Conservation (phyloP, 2,888 invertebrate species). For the Sycophila texana region DNA sequence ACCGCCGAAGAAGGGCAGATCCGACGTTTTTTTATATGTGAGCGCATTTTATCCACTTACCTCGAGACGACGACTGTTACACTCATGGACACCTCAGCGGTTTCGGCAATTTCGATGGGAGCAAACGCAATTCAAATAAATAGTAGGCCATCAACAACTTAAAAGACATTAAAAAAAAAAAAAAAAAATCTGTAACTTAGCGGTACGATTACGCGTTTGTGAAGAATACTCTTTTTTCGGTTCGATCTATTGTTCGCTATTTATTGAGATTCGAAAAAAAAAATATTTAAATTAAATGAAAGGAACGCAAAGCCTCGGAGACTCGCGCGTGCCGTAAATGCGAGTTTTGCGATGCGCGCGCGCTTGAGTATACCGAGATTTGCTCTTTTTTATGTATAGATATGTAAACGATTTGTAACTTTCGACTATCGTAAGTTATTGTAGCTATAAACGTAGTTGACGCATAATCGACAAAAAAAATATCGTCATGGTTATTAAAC, state of each 20-base stretch:
- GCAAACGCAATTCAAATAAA: too few species aligned
- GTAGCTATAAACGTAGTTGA: constrained; percentile 45
- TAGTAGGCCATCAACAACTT: too few species aligned
- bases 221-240: too few species aligned
- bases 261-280: constrained; percentile 11
- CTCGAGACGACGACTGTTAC: too few species aligned
- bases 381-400: constrained; percentile 12
- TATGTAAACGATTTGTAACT: constrained; percentile 40
- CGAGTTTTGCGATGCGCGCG: background rate
- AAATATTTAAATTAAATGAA: constrained; percentile 7
- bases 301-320: background rate
- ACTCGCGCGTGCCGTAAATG: background rate
- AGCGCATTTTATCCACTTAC: too few species aligned
- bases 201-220: constrained; percentile 7
- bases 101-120: too few species aligned
- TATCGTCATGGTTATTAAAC: constrained; percentile 39
- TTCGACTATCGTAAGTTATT: constrained; percentile 34
- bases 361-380: background rate
- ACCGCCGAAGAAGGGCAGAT: background rate
- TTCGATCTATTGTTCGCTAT: background rate
- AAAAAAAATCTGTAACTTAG: too few species aligned
- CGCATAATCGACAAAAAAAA: constrained; percentile 32
- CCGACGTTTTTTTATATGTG: too few species aligned
- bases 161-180: too few species aligned
- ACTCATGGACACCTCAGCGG: too few species aligned